phyloP scores from a whole-genome alignment of 2,888 invertebrate species.

The Lypha dubia region DNA sequence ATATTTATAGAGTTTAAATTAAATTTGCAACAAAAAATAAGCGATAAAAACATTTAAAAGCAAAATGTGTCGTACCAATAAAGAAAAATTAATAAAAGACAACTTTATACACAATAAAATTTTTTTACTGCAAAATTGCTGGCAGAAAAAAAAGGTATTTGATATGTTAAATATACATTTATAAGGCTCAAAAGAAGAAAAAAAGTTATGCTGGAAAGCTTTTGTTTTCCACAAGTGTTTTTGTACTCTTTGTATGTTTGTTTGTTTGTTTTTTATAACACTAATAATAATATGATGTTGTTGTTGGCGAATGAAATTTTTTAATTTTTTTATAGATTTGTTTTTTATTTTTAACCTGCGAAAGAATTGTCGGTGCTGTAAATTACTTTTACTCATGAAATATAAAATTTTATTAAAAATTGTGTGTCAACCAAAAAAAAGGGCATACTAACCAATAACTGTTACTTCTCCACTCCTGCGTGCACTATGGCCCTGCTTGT shows the following conservation, averaged over 20 bases:
- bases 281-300: constrained; percentile 19
- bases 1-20: constrained; percentile 24
- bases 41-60: constrained; percentile 53
- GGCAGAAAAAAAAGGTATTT: constrained; percentile 8
- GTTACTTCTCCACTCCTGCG: constrained; percentile 89
- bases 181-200: neutral
- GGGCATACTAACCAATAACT: constrained; percentile 88
- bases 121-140: constrained; percentile 11
- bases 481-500: constrained; percentile 90
- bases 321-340: neutral
- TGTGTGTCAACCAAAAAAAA: neutral
- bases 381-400: neutral
- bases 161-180: neutral
- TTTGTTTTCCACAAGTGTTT: neutral
- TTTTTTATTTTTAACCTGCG: constrained; percentile 31
- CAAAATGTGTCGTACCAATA: neutral
- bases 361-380: neutral
- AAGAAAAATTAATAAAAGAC: neutral
- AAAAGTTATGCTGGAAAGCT: neutral
- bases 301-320: constrained; percentile 5
- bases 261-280: no score
- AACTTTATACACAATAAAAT: constrained; percentile 19
- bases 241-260: neutral
- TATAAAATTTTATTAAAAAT: neutral
- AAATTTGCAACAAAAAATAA: constrained; percentile 45